These are phyloP conservation scores for Potamilus streckersoni DNA, from an alignment of 1,140 invertebrate species.

Conservation along the genomic window DNA sequence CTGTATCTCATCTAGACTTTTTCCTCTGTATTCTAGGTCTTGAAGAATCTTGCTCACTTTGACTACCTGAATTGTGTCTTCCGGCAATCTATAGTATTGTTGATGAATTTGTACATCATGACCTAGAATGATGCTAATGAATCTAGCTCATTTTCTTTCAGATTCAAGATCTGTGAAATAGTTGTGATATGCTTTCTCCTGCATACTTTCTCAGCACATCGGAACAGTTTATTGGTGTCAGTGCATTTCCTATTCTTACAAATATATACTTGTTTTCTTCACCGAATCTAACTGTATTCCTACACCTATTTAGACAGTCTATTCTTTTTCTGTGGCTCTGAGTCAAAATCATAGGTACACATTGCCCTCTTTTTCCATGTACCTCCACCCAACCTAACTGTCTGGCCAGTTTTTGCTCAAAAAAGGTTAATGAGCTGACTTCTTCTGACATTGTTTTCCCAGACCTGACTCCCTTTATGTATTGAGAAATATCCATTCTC, in stretches of 20 bases:
- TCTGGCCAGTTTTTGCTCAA: slow-evolving; percentile 1
- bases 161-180: slow-evolving; percentile 20
- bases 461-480: neutral
- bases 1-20: too few relatives aligned
- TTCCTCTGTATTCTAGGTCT: neutral
- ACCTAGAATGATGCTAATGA: slow-evolving; percentile 19
- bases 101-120: slow-evolving; percentile 28
- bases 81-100: slow-evolving; percentile 18
- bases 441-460: neutral
- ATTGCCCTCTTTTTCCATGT: slow-evolving; percentile 12
- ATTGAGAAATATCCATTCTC: neutral
- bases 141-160: slow-evolving; percentile 22
- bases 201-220: slow-evolving; percentile 9
- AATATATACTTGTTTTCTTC: slow-evolving; percentile 9
- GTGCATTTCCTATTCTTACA: slow-evolving; percentile 1
- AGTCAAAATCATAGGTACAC: slow-evolving; percentile 19
- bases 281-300: neutral
- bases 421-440: neutral
- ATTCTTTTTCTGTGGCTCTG: neutral
- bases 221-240: neutral
- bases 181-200: slow-evolving; percentile 11
- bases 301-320: neutral
- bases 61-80: slow-evolving; percentile 15
- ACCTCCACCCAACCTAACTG: slow-evolving; percentile 18
- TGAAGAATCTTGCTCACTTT: slow-evolving; percentile 14